phyloP scores from a whole-genome alignment of 2,888 invertebrate species.

The Glyphotaelius pellucidus region DNA sequence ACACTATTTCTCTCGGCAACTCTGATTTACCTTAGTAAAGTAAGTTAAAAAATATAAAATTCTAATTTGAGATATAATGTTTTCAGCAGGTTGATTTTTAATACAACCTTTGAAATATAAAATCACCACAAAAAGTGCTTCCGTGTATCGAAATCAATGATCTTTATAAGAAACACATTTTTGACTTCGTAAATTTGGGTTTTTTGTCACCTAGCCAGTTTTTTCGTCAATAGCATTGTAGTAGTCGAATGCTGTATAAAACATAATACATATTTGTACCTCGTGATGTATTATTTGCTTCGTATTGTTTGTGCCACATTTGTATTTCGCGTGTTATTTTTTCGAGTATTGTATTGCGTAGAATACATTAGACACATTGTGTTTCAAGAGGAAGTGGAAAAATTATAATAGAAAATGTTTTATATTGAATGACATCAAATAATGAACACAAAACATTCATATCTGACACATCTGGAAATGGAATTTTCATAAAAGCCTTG shows the following conservation, averaged over 20 bases:
- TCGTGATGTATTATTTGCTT: background rate
- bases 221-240: background rate
- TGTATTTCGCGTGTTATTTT: background rate
- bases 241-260: background rate
- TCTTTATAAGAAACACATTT: slow-evolving; percentile 2
- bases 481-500: background rate
- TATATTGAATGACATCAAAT: background rate
- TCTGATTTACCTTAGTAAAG: background rate
- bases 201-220: background rate
- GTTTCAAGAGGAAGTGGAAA: background rate
- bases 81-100: background rate
- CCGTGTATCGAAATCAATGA: slow-evolving; percentile 2
- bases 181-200: background rate
- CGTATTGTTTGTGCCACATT: background rate
- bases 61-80: background rate
- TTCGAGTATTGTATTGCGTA: background rate
- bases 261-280: background rate
- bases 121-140: background rate
- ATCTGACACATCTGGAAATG: background rate
- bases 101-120: background rate
- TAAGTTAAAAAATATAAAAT: no score
- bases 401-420: background rate
- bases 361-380: background rate
- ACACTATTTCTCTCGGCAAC: background rate
- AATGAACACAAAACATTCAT: background rate